These are phyloP conservation scores for Lymantria monacha DNA, from an alignment of 2,888 invertebrate genomes.

Conservation along the genomic window DNA sequence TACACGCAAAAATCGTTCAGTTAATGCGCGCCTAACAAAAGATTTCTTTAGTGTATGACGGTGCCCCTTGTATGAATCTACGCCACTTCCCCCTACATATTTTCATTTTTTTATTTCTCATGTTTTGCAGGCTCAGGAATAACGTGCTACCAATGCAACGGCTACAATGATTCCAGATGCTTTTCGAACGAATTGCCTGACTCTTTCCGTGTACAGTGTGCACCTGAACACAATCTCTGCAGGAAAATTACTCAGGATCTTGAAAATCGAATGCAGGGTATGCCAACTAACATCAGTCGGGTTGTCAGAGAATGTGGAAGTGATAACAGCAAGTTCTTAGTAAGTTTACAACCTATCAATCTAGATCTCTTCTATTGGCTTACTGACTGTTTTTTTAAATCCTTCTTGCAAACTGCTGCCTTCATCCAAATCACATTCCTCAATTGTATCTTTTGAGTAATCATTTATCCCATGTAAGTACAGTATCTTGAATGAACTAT, in stretches of 20 bases:
- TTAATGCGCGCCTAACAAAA: no score
- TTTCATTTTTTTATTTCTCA: no score
- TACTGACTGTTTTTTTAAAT: no score
- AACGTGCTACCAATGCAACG: slow-evolving; percentile 86
- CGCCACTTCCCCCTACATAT: no score
- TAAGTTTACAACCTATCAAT: slow-evolving; percentile 33
- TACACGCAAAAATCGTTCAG: no score
- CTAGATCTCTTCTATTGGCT: not conserved
- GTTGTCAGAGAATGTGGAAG: slow-evolving; percentile 90
- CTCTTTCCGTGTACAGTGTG: slow-evolving; percentile 84
- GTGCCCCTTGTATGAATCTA: no score
- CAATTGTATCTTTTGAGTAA: no score
- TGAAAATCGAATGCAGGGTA: slow-evolving; percentile 91
- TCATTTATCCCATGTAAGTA: no score
- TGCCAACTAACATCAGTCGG: slow-evolving; percentile 86
- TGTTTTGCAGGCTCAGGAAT: slow-evolving; percentile 59
- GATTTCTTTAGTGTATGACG: no score
- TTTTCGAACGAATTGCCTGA: slow-evolving; percentile 83
- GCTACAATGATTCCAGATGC: slow-evolving; percentile 87
- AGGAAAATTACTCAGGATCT: slow-evolving; percentile 90
- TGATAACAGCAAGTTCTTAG: slow-evolving; percentile 86
- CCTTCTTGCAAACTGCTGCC: no score
- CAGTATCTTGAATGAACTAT: no score
- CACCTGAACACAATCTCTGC: slow-evolving; percentile 88
- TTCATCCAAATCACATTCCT: no score